Percentiles rank a stretch among this genome's conserved stretches.
Evolutionary conservation across 2,888 invertebrate genomes (phyloP).

Genomic region (Drosophila melanosoma): DNA sequence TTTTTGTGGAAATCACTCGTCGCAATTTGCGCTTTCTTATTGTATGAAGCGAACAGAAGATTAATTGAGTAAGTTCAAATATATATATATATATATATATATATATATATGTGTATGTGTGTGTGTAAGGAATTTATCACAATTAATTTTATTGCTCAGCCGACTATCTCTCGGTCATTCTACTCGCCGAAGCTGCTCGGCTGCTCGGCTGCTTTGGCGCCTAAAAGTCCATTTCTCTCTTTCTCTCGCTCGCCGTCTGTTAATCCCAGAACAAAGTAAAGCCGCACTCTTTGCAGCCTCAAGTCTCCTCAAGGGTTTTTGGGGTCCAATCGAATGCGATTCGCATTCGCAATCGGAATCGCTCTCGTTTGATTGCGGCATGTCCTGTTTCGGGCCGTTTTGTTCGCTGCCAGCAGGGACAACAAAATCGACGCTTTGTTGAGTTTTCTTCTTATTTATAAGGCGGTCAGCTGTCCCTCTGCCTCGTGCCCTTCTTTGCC

Average conservation of each 20-base stretch:
- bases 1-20: conserved; percentile 15
- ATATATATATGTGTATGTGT: not conserved
- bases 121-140: conserved; percentile 10
- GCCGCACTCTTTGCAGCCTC: conserved; percentile 14
- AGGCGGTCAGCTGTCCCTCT: conserved; percentile 55
- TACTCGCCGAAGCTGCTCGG: conserved; percentile 38
- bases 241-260: not conserved
- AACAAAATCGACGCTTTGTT: conserved; percentile 50
- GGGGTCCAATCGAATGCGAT: not conserved
- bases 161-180: not conserved
- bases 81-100: not conserved
- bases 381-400: conserved; percentile 46
- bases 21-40: conserved; percentile 18
- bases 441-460: conserved; percentile 29
- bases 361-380: conserved; percentile 34
- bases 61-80: conserved; percentile 14
- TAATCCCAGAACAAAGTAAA: conserved; percentile 16
- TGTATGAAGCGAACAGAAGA: conserved; percentile 24
- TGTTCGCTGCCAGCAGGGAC: conserved; percentile 40
- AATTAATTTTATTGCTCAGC: conserved; percentile 32
- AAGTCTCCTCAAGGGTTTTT: conserved; percentile 4
- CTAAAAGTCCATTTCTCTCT: conserved; percentile 20
- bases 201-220: conserved; percentile 47
- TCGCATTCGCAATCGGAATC: not conserved
- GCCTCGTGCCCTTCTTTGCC: not conserved